Percentiles rank a stretch among this genome's conserved stretches.
phyloP scores from a whole-genome alignment of 2,113 vertebrate species.

The Cyanoramphus novaezelandiae region DNA sequence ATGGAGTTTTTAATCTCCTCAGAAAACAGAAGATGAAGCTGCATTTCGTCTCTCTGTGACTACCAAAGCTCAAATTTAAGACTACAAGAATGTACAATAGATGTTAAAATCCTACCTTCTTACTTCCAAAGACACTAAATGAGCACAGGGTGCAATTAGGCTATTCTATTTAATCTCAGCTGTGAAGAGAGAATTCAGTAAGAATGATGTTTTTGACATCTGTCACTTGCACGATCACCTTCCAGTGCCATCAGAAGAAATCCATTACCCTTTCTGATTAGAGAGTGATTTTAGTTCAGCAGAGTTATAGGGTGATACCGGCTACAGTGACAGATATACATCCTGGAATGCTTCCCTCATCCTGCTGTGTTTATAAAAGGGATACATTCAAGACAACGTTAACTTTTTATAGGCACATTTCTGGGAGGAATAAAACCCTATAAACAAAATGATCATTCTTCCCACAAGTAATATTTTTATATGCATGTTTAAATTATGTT shows the following conservation, averaged over 20 bases:
- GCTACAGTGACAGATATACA: constrained; percentile 8
- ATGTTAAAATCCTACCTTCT: constrained; percentile 23
- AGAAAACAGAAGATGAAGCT: constrained; percentile 19
- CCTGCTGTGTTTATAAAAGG: constrained; percentile 23
- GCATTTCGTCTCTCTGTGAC: neutral
- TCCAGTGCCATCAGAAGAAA: constrained; percentile 13
- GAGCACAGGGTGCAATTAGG: constrained; percentile 5
- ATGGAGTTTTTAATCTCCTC: neutral
- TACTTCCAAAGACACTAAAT: neutral
- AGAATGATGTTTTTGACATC: constrained; percentile 32
- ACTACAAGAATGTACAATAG: constrained; percentile 12
- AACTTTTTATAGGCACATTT: neutral
- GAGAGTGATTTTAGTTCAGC: constrained; percentile 27
- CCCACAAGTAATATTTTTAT: neutral
- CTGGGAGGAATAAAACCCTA: neutral
- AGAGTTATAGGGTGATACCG: constrained; percentile 20
- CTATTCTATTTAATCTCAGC: constrained; percentile 7
- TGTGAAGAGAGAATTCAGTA: neutral
- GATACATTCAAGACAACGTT: neutral
- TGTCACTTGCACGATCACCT: constrained; percentile 31
- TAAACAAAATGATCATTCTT: neutral
- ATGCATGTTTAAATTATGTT: neutral
- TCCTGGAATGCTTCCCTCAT: constrained; percentile 1
- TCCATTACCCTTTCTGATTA: constrained; percentile 33
- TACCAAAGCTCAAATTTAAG: neutral